Evolutionary conservation across 2,113 vertebrate species (phyloP).

Genomic region (Toxotes jaculatrix): DNA sequence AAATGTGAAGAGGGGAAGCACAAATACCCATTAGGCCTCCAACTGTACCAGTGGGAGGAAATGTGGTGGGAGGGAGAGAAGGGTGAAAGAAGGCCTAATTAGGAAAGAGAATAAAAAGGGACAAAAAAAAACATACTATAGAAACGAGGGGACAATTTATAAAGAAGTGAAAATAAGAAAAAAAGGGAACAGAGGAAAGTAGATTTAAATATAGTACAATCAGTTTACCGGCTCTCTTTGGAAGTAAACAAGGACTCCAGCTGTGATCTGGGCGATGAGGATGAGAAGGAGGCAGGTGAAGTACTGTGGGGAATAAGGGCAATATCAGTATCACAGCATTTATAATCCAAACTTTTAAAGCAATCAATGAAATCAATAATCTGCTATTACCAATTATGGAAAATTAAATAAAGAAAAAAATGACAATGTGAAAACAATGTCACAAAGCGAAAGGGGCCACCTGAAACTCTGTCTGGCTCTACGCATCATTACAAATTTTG

Average conservation of each 20-base stretch:
- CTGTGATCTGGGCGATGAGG: conserved; percentile 90
- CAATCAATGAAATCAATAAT: conserved; percentile 2
- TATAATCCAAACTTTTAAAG: not conserved
- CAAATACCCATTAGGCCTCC: not conserved
- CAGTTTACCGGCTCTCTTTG: conserved; percentile 84
- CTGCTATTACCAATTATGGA: not conserved
- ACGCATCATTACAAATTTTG: not conserved
- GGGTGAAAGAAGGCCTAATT: not conserved
- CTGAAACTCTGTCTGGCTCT: too few species aligned
- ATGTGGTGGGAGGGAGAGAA: not conserved
- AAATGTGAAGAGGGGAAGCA: conserved; percentile 21
- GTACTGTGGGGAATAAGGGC: conserved; percentile 81
- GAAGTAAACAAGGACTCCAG: conserved; percentile 91
- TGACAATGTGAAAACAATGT: not conserved
- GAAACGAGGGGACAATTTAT: not conserved
- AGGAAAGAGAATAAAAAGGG: not conserved
- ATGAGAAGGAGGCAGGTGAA: conserved; percentile 92
- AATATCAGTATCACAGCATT: not conserved
- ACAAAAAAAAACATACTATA: not conserved
- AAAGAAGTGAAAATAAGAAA: not conserved
- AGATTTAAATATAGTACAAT: not conserved
- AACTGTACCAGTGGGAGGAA: not conserved
- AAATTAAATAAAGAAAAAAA: not conserved
- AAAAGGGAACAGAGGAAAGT: not conserved
- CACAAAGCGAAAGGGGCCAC: too few species aligned